phyloP scores from a whole-genome alignment of 1,140 invertebrate species.

The Oncopodura yosiiana region DNA sequence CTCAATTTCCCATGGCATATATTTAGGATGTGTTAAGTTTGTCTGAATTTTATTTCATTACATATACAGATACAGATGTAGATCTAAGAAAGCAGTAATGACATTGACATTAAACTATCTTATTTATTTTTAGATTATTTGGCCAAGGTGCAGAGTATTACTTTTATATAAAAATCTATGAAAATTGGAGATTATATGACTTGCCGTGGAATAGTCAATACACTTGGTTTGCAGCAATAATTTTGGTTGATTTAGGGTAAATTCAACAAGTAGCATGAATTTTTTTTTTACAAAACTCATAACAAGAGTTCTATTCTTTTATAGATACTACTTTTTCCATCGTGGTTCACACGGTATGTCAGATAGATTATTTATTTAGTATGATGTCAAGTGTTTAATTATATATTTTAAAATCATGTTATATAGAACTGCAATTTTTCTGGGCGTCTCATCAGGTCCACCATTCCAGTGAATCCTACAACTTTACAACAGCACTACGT shows the following conservation, averaged over 20 bases:
- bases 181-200: slow-evolving; percentile 57
- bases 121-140: slow-evolving; percentile 7
- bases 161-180: slow-evolving; percentile 62
- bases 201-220: slow-evolving; percentile 63
- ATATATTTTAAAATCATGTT: too few species aligned
- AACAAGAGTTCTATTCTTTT: slow-evolving; percentile 46
- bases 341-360: too few species aligned
- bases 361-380: too few species aligned
- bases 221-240: slow-evolving; percentile 66
- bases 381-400: too few species aligned
- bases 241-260: slow-evolving; percentile 80
- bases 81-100: too few species aligned
- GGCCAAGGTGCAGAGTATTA: slow-evolving; percentile 56
- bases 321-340: too few species aligned
- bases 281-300: too few species aligned
- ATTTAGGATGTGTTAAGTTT: slow-evolving; percentile 65
- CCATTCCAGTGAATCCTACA: slow-evolving; percentile 91
- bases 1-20: slow-evolving; percentile 64
- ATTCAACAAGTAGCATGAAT: slow-evolving; percentile 74
- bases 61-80: too few species aligned
- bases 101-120: neutral
- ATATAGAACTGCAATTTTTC: slow-evolving; percentile 69
- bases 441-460: slow-evolving; percentile 94
- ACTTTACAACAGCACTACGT: slow-evolving; percentile 72
- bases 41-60: slow-evolving; percentile 34